Percentiles rank a stretch among this genome's conserved stretches.
Conservation (phyloP, 2,113 vertebrate species). For the Xenopus laevis region DNA sequence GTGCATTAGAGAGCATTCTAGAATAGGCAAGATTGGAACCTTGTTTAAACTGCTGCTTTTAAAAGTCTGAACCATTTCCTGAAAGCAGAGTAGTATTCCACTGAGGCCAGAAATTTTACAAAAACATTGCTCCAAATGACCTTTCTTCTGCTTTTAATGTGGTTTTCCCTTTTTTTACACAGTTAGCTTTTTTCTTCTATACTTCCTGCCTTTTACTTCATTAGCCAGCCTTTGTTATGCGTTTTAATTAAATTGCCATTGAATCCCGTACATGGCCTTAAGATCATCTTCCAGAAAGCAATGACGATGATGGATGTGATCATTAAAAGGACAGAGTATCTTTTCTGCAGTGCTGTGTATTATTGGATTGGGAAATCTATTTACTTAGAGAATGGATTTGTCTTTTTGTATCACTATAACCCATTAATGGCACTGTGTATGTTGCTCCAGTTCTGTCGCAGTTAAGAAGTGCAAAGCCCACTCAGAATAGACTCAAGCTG, state of each 20-base stretch:
- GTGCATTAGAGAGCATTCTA: constrained; percentile 15
- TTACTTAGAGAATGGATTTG: constrained; percentile 34
- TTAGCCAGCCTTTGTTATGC: constrained; percentile 28
- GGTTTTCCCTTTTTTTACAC: neutral
- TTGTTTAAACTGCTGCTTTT: constrained; percentile 17
- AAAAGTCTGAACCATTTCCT: constrained; percentile 1
- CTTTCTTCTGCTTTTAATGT: constrained; percentile 17
- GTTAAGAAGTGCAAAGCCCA: neutral
- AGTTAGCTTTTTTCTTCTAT: constrained; percentile 10
- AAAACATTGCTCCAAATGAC: constrained; percentile 32
- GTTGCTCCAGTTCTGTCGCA: neutral
- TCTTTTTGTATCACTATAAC: constrained; percentile 20
- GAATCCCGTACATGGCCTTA: constrained; percentile 24
- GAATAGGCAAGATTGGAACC: constrained; percentile 1
- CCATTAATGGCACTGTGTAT: constrained; percentile 3
- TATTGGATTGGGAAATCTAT: constrained; percentile 44
- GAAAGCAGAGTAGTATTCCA: neutral
- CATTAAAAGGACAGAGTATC: constrained; percentile 45
- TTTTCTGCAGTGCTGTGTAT: constrained; percentile 43
- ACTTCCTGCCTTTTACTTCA: constrained; percentile 26
- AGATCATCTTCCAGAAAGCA: constrained; percentile 36
- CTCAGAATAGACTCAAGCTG: no score
- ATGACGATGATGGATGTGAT: constrained; percentile 36
- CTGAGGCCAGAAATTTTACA: neutral
- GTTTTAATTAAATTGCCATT: constrained; percentile 34